Evolutionary conservation across 2,888 invertebrate species (phyloP), one percentile per base, ranked within the genome.

Genomic region (Habroteleia sp.): DNA sequence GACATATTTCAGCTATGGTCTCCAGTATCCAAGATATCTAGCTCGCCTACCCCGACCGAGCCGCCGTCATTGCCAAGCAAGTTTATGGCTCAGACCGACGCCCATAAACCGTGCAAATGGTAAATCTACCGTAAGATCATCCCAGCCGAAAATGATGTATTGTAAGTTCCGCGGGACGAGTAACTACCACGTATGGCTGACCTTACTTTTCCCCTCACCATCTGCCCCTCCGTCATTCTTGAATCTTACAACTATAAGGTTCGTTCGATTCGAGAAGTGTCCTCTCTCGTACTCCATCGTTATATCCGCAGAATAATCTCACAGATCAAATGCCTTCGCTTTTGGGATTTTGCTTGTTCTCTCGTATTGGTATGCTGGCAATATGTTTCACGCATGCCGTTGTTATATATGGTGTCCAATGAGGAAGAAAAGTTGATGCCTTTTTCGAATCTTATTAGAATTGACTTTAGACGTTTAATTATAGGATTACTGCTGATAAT

Each of bases 71-170:
- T 87, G 87, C 86, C 87, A 87, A 86, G 80, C 84, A 88, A 88
- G 88, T 88, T 88, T 88, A 88, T 88, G 85, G 86, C 85, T 83
- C 85, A 87, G 87, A 86, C 87, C 87, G 85, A 83, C 86, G 86
- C 82, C 87, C 88, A 87, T 88, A 88, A 89, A 89, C 88, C 87
- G 85, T 86, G 83, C 86, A 84, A 87, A 88, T 88, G 89, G 86
- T 88, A 88, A 88, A 89, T 89, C 88, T 88, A 88, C 83, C 87
- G 89, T 87, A 85, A 88, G 86, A 87, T 85, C 87, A 88, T 87
- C 84, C 88, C 88, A 88, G 85, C 88, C 88, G 88, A 88, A 88
- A 88, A 88, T 88, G 89, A 89, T 88, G 86, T 88, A 89, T 89
- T 84, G 86, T 85, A 83, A 83, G 81, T 85, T 72, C 72, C 77